Conservation (phyloP, 2,797 vertebrate genomes). For the Staurois parvus region DNA sequence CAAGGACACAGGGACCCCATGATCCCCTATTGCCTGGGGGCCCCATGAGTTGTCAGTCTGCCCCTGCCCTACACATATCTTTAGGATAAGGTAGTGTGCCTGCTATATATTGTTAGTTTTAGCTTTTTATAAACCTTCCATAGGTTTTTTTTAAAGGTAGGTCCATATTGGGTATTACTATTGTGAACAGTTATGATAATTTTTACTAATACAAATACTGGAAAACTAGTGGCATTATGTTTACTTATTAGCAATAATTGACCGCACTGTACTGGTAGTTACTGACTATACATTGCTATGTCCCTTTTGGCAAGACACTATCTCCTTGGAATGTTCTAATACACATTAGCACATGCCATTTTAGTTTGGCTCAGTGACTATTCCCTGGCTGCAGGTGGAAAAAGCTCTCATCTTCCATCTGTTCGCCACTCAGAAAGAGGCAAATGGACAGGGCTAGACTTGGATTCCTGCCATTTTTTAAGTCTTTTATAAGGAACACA, state of each 20-base stretch:
- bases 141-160: background rate
- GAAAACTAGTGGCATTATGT: background rate
- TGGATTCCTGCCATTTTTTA: slow-evolving; percentile 31
- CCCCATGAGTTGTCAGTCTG: too few relatives aligned
- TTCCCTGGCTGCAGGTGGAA: slow-evolving; percentile 51
- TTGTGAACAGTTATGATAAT: background rate
- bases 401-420: slow-evolving; percentile 42
- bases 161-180: too few relatives aligned
- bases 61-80: too few relatives aligned
- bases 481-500: background rate
- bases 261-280: background rate
- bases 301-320: slow-evolving; percentile 22
- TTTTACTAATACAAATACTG: background rate
- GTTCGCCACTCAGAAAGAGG: slow-evolving; percentile 26
- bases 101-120: background rate
- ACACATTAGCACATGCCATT: slow-evolving; percentile 22
- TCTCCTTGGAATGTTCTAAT: slow-evolving; percentile 32
- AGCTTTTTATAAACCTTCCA: background rate
- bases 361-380: slow-evolving; percentile 36
- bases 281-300: slow-evolving; percentile 7
- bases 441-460: slow-evolving; percentile 25
- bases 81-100: background rate
- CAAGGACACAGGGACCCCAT: too few relatives aligned
- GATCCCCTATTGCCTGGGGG: too few relatives aligned
- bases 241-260: background rate